Conservation (phyloP, 2,113 vertebrate species). For the Scartelaos histophorus region DNA sequence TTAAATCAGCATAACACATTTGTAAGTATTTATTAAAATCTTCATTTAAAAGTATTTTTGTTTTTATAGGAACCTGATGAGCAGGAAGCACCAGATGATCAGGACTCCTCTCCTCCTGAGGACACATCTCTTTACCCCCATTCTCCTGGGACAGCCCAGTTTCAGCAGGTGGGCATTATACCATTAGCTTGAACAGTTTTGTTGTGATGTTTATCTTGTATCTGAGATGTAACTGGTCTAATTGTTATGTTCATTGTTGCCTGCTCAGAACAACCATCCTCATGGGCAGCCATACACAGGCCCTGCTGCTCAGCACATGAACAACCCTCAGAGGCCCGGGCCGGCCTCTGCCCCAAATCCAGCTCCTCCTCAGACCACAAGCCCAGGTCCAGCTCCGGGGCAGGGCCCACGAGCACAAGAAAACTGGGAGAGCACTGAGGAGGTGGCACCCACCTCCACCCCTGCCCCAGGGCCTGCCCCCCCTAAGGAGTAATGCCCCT, state of each 20-base stretch:
- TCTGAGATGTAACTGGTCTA: neutral
- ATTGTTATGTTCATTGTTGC: neutral
- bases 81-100: constrained; percentile 96
- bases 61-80: constrained; percentile 92
- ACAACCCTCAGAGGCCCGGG: constrained; percentile 95
- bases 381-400: constrained; percentile 52
- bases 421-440: constrained; percentile 94
- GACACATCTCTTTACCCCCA: constrained; percentile 96
- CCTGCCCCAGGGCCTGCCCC: constrained; percentile 76
- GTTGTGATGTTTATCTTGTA: neutral
- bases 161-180: constrained; percentile 87
- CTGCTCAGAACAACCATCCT: constrained; percentile 94
- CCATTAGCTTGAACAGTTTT: neutral
- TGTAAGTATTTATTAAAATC: constrained; percentile 6
- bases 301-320: constrained; percentile 98
- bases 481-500: constrained; percentile 91
- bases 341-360: constrained; percentile 73
- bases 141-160: constrained; percentile 94
- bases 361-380: constrained; percentile 47
- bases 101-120: constrained; percentile 96
- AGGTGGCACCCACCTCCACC: constrained; percentile 84
- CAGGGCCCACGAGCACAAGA: constrained; percentile 98
- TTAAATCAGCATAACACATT: neutral
- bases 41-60: constrained; percentile 14
- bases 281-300: constrained; percentile 98